Base-by-base conservation (phyloP, 2,797 vertebrate species). In the Buceros bicornis region DNA sequence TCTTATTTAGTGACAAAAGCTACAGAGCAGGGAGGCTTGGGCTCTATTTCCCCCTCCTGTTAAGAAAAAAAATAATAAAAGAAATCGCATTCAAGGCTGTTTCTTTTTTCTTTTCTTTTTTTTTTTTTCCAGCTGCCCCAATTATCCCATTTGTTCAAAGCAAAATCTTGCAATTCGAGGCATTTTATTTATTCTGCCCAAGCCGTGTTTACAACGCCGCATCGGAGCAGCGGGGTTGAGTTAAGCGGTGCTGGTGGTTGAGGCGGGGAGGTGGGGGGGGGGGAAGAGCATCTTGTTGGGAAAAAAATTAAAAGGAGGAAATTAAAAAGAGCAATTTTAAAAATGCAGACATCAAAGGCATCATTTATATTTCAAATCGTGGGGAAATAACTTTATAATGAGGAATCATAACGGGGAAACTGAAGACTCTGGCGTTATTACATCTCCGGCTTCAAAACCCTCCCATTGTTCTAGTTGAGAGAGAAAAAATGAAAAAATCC, bases 121-220 rank as follows among this genome's bases (percentile, higher is more conserved):
- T 84, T 92, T 94, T 80, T 93, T 82, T 92, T 74, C 91, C 95
- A 96, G 95, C 95, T 95, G 94, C 92, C 88, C 87, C 95, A 98
- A 97, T 97, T 98, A 98, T 98, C 95, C 95, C 95, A 95, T 98
- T 97, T 97, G 95, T 97, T 97, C 94, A 93, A 97, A 97, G 96
- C 79, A 82, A 93, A 96, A 95, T 95, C 93, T 96, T 95, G 96
- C 95, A 95, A 83, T 96, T 97, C 86, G 19, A 98, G 96, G 94
- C 93, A 90, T 91, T 96, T 97, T 97, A 97, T 98, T 97, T 98
- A 96, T 97, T 97, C 97, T 96, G 96, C 86, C 82, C 77, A 21
- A 97, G 93, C 58, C 79, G 85, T 97, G 91, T 97, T 97, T 97
- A 95, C 95, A 90, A 77, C 42, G n/a, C 31, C 73, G 42, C 94